Percentiles rank a stretch among this genome's conserved stretches.
phyloP scores from a whole-genome alignment of 2,888 invertebrate species.

The Adelognathus sp. region DNA sequence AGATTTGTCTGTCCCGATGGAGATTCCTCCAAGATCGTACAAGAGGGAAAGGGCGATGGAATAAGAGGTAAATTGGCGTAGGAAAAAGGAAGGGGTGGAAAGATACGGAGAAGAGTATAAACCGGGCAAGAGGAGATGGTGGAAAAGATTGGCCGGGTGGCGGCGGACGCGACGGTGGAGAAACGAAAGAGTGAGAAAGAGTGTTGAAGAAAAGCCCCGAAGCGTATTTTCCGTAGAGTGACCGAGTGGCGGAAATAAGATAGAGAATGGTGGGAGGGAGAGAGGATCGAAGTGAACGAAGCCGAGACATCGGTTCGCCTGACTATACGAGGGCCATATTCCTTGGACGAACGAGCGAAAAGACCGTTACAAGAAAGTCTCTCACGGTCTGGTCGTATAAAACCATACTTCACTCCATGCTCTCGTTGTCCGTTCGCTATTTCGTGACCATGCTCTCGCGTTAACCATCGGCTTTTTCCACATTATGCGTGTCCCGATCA shows the following conservation, averaged over 20 bases:
- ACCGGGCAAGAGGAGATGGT: constrained; percentile 20
- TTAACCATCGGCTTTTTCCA: background rate
- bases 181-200: constrained; percentile 26
- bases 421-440: background rate
- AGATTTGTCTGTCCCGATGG: constrained; percentile 38
- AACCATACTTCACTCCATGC: background rate
- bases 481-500: background rate
- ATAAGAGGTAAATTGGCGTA: constrained; percentile 40
- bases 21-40: constrained; percentile 31
- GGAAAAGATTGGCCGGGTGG: constrained; percentile 25
- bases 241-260: background rate
- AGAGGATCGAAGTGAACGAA: constrained; percentile 15
- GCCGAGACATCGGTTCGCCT: constrained; percentile 45
- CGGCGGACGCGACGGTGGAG: background rate
- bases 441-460: background rate
- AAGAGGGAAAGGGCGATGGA: background rate
- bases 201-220: background rate
- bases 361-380: constrained; percentile 41
- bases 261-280: background rate
- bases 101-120: constrained; percentile 2
- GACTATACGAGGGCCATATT: constrained; percentile 34
- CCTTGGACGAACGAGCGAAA: constrained; percentile 45
- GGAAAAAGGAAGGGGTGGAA: background rate
- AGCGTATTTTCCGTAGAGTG: constrained; percentile 30
- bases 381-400: constrained; percentile 34